These are phyloP conservation scores for Sphyrna mokarran DNA, from an alignment of 2,113 vertebrate species.

Conservation along the genomic window DNA sequence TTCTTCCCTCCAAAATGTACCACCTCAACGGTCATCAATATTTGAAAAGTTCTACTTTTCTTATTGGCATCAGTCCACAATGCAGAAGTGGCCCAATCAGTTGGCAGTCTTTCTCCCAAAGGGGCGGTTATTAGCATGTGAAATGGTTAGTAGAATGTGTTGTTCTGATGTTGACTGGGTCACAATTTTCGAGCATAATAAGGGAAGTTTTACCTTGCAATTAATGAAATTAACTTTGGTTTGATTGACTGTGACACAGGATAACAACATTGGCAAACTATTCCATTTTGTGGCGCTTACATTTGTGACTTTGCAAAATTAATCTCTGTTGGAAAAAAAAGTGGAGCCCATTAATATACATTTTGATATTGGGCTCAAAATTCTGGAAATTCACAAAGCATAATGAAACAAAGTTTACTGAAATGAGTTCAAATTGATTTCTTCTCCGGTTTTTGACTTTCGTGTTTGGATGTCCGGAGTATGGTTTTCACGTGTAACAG, in stretches of 20 bases:
- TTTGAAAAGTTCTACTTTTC: too few relatives aligned
- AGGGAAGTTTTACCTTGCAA: not conserved
- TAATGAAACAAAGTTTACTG: not conserved
- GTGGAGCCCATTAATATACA: not conserved
- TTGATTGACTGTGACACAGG: not conserved
- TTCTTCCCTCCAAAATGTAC: too few relatives aligned
- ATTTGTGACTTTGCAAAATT: not conserved
- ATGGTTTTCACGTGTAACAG: not conserved
- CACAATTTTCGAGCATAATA: not conserved
- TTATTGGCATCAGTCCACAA: not conserved
- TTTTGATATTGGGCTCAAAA: not conserved
- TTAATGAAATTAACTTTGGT: not conserved
- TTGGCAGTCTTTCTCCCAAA: not conserved
- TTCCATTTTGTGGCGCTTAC: not conserved
- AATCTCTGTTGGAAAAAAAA: not conserved
- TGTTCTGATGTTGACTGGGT: not conserved
- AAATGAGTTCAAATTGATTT: not conserved
- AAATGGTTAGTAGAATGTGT: not conserved
- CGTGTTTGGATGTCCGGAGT: not conserved
- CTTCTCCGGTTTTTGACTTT: not conserved
- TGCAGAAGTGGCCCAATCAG: not conserved
- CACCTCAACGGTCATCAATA: too few relatives aligned
- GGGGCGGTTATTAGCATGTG: not conserved
- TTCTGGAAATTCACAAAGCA: not conserved
- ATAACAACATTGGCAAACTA: not conserved